Evolutionary conservation across 1,140 invertebrate genomes (phyloP).

Genomic region (Eriosoma lanigerum): DNA sequence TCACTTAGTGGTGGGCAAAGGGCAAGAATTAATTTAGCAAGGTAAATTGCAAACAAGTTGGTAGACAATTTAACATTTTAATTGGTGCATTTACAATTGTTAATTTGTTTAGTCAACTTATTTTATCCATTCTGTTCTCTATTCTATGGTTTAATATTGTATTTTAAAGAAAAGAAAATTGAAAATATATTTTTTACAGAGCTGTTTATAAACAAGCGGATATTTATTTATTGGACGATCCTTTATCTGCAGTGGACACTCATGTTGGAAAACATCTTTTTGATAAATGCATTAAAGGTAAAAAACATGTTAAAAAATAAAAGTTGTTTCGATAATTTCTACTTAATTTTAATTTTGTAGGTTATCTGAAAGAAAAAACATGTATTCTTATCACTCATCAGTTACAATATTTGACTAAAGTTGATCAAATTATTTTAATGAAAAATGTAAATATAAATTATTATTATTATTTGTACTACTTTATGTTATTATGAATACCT

Average conservation of each 20-base stretch:
- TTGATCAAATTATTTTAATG: slow-evolving; percentile 75
- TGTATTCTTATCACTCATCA: slow-evolving; percentile 83
- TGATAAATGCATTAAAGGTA: slow-evolving; percentile 67
- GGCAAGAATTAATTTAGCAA: slow-evolving; percentile 83
- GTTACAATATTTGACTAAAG: slow-evolving; percentile 74
- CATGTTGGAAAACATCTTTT: slow-evolving; percentile 80
- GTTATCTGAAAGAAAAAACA: slow-evolving; percentile 65
- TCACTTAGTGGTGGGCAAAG: slow-evolving; percentile 86
- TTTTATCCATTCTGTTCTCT: too few species aligned
- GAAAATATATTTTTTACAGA: slow-evolving; percentile 52
- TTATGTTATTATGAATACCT: background rate
- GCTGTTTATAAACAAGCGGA: slow-evolving; percentile 63
- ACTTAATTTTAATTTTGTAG: slow-evolving; percentile 53
- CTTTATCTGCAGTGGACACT: slow-evolving; percentile 79
- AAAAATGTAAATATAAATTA: slow-evolving; percentile 64
- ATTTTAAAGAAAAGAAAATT: too few species aligned
- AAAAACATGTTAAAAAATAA: background rate
- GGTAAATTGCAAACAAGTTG: slow-evolving; percentile 56
- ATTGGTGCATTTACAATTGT: background rate
- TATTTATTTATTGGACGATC: slow-evolving; percentile 80
- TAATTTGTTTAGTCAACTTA: too few species aligned
- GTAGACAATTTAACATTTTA: background rate
- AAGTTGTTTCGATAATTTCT: background rate
- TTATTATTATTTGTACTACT: background rate
- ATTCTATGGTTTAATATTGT: too few species aligned